A percentile compares a stretch with the other conserved stretches of the same genome.
Conservation (phyloP, 2,797 vertebrate genomes). For the Nannoperca obscura region DNA sequence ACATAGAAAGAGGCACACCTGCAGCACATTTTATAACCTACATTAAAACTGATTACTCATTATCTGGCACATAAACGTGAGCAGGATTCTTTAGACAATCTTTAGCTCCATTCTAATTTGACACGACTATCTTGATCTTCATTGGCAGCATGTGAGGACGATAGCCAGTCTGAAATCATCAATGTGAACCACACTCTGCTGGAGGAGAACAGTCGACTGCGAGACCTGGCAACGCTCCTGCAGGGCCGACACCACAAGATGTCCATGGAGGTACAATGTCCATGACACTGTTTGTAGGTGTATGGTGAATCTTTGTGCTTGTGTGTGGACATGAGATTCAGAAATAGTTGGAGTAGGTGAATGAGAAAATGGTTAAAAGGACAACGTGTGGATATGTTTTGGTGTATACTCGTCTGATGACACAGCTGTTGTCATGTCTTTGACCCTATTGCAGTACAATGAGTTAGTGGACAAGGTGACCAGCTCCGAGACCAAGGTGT, state of each 20-base stretch:
- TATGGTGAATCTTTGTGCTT: neutral
- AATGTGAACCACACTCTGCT: constrained; percentile 84
- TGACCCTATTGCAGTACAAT: constrained; percentile 85
- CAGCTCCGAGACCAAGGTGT: constrained; percentile 94
- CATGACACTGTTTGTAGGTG: neutral
- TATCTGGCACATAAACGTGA: neutral
- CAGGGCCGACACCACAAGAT: constrained; percentile 94
- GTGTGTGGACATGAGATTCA: neutral
- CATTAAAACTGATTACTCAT: neutral
- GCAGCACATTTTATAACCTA: neutral
- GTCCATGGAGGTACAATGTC: constrained; percentile 89
- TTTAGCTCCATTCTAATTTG: neutral
- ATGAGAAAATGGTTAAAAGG: neutral
- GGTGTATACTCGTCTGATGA: neutral
- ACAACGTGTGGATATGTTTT: neutral
- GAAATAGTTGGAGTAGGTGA: neutral
- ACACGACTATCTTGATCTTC: neutral
- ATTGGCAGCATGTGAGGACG: constrained; percentile 81
- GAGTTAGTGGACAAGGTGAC: constrained; percentile 95
- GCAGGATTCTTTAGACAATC: neutral
- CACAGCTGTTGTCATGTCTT: constrained; percentile 1
- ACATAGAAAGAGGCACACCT: neutral
- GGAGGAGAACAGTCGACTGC: constrained; percentile 88
- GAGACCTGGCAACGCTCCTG: constrained; percentile 90
- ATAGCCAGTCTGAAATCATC: constrained; percentile 78